These are phyloP conservation scores for Andrena trimmerana DNA, from an alignment of 2,888 invertebrate genomes.

Conservation along the genomic window DNA sequence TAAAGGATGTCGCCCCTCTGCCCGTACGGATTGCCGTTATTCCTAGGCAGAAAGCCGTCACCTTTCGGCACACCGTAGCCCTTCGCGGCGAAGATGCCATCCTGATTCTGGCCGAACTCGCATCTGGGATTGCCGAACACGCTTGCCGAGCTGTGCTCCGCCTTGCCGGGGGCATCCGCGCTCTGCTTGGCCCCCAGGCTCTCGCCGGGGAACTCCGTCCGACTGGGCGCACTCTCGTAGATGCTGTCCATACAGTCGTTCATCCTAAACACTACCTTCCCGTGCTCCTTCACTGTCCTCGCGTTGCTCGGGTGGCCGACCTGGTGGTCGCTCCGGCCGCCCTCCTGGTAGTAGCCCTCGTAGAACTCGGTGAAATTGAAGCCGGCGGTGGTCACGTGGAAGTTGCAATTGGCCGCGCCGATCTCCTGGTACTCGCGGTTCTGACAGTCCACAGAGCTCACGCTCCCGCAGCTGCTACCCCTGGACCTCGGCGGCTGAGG, in stretches of 20 bases:
- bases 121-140: conserved; percentile 57
- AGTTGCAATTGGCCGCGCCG: conserved; percentile 55
- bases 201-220: conserved; percentile 50
- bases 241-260: conserved; percentile 69
- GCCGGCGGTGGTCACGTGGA: conserved; percentile 59
- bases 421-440: conserved; percentile 77
- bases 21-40: conserved; percentile 59
- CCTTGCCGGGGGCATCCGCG: conserved; percentile 46
- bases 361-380: conserved; percentile 79
- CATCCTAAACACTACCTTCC: conserved; percentile 68
- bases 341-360: conserved; percentile 79
- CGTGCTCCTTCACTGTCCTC: conserved; percentile 68
- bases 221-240: conserved; percentile 63
- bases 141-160: conserved; percentile 47
- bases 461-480: conserved; percentile 81
- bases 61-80: conserved; percentile 65
- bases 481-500: conserved; percentile 80
- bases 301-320: conserved; percentile 27
- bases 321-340: conserved; percentile 63
- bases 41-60: conserved; percentile 64
- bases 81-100: conserved; percentile 61
- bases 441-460: conserved; percentile 80
- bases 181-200: conserved; percentile 39
- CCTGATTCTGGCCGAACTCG: conserved; percentile 64
- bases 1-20: conserved; percentile 69